phyloP scores from a whole-genome alignment of 2,888 invertebrate genomes.

The Plagodis dolabraria region DNA sequence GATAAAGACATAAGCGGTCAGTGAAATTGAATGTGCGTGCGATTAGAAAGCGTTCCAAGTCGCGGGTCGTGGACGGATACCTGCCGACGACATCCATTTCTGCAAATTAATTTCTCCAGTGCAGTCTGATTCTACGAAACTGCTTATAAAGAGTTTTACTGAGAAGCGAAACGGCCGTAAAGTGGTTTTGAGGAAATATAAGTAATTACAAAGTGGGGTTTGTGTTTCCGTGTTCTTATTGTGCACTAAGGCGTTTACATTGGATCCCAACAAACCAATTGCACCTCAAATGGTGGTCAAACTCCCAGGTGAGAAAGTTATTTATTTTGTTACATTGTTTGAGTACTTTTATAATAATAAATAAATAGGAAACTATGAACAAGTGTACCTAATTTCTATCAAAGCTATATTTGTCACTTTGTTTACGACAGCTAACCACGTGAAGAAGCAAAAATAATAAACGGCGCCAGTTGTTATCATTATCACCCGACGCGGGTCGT shows the following conservation, averaged over 20 bases:
- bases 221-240: slow-evolving; percentile 78
- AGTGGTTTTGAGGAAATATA: slow-evolving; percentile 83
- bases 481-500: slow-evolving; percentile 54
- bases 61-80: slow-evolving; percentile 65
- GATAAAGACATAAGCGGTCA: slow-evolving; percentile 70
- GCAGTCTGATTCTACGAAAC: slow-evolving; percentile 79
- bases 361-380: slow-evolving; percentile 26
- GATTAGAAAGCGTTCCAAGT: slow-evolving; percentile 74
- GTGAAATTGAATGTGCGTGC: slow-evolving; percentile 81
- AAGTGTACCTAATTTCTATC: too few relatives aligned
- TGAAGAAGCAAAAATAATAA: slow-evolving; percentile 47
- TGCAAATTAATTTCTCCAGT: slow-evolving; percentile 82
- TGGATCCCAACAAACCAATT: slow-evolving; percentile 79
- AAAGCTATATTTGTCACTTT: slow-evolving; percentile 36
- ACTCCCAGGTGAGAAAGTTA: slow-evolving; percentile 75
- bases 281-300: slow-evolving; percentile 83
- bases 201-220: slow-evolving; percentile 75
- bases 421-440: slow-evolving; percentile 49
- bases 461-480: slow-evolving; percentile 60
- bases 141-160: slow-evolving; percentile 81
- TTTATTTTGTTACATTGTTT: slow-evolving; percentile 21
- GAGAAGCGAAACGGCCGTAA: slow-evolving; percentile 79
- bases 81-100: slow-evolving; percentile 69
- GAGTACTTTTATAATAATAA: not conserved
- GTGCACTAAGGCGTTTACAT: slow-evolving; percentile 75